Base-by-base conservation (phyloP, 2,113 vertebrate species). In the Toxostoma redivivum region DNA sequence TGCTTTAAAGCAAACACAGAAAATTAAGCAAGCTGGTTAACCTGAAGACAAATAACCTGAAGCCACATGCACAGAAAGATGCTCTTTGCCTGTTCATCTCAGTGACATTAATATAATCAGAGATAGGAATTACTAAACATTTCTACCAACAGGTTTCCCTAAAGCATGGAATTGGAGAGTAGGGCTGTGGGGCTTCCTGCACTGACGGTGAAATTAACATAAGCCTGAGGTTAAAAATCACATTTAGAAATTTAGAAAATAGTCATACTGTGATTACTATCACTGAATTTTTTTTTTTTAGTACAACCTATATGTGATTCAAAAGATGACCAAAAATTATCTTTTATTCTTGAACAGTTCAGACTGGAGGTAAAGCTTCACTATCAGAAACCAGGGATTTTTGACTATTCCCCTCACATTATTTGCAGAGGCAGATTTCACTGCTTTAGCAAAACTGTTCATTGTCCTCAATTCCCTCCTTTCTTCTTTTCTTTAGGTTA, bases 81-180 rank as follows among this genome's bases (percentile, higher is more conserved):
- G 19, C 4, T 66, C 58, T 25, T 35, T 47, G 19, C 27, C 21
- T 44, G 9, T 35, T 91, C 40, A 60, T 48, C 35, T 81, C 69
- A 61, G 42, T 30, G 11, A 35, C 5, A 35, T 5, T 19, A 60
- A 92, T 85, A 61, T 12, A 73, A 35, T 12, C 3, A 2, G 12
- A 31, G 31, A 57, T 1, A 37, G 19, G 20, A 85, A 78, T 10
- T 44, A 78, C 12, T 10, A 9, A 53, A 30, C 2, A 0, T 14
- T 72, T 25, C 12, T 30, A 65, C 13, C 18, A 18, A 42, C 2
- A 67, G 31, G 5, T 64, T 5, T 4, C 30, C 27, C 2, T 20
- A 15, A 31, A 71, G 65, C 1, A 37, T 1, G 1, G 1, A 54
- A 54, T 8, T 16, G 6, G 6, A 61, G 18, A 7, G 18, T 11